Evolutionary conservation across 2,888 invertebrate species (phyloP).

Genomic region (Ophion costatus): DNA sequence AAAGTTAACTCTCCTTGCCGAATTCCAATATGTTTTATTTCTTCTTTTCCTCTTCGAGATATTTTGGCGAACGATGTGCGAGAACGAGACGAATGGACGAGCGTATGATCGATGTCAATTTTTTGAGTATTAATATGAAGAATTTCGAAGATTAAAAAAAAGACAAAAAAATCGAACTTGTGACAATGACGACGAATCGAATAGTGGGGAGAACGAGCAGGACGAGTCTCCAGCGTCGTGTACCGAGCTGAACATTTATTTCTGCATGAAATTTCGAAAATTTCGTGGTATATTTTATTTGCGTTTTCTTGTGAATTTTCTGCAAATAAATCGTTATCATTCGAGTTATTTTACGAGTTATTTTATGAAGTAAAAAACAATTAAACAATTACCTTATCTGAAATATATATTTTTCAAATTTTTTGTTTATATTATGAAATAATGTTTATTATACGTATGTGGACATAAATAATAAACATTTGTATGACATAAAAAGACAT

Average conservation of each 20-base stretch:
- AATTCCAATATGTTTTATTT: neutral
- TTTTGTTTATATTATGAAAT: too few relatives aligned
- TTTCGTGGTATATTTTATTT: neutral
- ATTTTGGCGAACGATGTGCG: constrained; percentile 10
- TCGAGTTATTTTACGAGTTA: too few relatives aligned
- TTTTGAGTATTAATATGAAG: neutral
- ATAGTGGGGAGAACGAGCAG: neutral
- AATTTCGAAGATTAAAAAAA: neutral
- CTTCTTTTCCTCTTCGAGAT: neutral
- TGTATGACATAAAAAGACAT: too few relatives aligned
- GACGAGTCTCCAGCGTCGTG: neutral
- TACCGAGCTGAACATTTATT: constrained; percentile 30
- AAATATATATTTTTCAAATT: too few relatives aligned
- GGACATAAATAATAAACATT: too few relatives aligned
- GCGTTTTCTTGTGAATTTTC: too few relatives aligned
- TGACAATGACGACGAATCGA: neutral
- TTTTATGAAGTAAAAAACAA: too few relatives aligned
- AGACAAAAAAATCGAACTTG: neutral
- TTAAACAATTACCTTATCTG: too few relatives aligned
- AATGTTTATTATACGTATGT: too few relatives aligned
- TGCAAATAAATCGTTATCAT: too few relatives aligned
- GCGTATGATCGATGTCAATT: constrained; percentile 12
- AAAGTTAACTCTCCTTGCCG: too few relatives aligned
- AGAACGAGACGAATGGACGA: constrained; percentile 20
- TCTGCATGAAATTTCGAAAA: neutral